A percentile compares a stretch with the other conserved stretches of the same genome.
Conservation (phyloP, 2,113 vertebrate genomes). For the Nymphicus hollandicus region DNA sequence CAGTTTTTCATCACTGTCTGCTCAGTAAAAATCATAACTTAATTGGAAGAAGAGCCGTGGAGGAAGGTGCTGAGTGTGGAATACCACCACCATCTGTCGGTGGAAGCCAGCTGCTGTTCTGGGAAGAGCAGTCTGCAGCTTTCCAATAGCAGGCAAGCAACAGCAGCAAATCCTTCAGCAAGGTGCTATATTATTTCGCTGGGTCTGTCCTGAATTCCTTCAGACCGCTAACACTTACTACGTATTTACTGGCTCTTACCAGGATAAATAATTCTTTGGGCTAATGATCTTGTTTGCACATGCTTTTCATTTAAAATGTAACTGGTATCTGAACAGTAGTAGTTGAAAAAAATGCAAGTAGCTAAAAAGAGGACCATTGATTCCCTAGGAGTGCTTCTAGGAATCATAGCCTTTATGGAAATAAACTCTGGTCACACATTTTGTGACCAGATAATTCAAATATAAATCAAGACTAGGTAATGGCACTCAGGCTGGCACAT, state of each 20-base stretch:
- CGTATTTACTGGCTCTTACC: rapidly evolving
- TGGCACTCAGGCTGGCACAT: background rate
- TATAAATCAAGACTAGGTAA: rapidly evolving
- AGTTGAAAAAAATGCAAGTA: background rate
- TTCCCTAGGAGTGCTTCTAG: background rate
- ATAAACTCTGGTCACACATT: background rate
- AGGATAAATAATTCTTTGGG: background rate
- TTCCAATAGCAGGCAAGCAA: background rate
- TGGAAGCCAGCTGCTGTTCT: background rate
- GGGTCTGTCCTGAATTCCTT: rapidly evolving
- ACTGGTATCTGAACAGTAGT: background rate
- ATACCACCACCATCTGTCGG: constrained; percentile 36
- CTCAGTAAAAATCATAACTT: rapidly evolving
- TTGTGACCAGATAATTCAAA: background rate
- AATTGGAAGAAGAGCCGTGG: background rate
- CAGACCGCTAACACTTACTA: background rate
- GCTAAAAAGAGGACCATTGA: background rate
- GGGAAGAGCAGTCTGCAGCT: background rate
- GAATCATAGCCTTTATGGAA: rapidly evolving
- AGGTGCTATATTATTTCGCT: rapidly evolving
- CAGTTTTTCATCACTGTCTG: background rate
- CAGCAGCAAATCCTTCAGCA: background rate
- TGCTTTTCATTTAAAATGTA: rapidly evolving
- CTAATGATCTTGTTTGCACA: background rate
- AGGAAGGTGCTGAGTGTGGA: background rate